Base-by-base conservation (phyloP, 2,113 vertebrate genomes). In the Gallinago jamesoni region DNA sequence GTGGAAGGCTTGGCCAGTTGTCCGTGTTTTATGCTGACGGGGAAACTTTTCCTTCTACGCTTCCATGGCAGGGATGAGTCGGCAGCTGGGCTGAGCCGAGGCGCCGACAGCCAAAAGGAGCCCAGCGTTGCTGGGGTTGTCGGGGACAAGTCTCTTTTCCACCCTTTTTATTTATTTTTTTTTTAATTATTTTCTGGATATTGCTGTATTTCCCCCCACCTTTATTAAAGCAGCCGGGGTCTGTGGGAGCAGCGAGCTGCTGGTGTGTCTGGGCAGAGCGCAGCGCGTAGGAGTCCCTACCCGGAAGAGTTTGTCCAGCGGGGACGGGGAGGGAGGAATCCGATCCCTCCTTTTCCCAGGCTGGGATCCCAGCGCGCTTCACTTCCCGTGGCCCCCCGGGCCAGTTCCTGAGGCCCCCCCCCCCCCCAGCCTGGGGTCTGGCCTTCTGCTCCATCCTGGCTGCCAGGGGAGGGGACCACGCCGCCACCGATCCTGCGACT, bases 291-390 rank as follows among this genome's bases (percentile, higher is more conserved):
- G 90, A 93, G 88, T 90, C 90, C 82, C 93, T 67, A 94, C 94
- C 96, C 93, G 93, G 90, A 96, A 97, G 92, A 92, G 93, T 96
- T 95, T 94, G 95, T 82, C 96, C 87, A 4, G 67, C 53, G 22
- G 80, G 92, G 92, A 43, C 57, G 55, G 91, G 94, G 62, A 94
- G 92, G 91, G 94, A 90, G 91, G 95, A 94, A 97, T 97, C 90
- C 48, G 94, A 96, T 96, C 92, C 96, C 87, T 95, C 95, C 94
- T 96, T 95, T 93, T 94, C 95, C 95, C 90, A 94, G 89, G 27
- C 88, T 87, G 95, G 84, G 93, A 94, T 91, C 78, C 77, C 90
- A 23, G 56, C 20, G 9, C 66, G 20, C 19, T 47, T 47, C 47
- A 7, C 47, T 47, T 47, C 47, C 47, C 47, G 47, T 47, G 14